phyloP scores from a whole-genome alignment of 2,113 vertebrate species.

The Sander lucioperca region DNA sequence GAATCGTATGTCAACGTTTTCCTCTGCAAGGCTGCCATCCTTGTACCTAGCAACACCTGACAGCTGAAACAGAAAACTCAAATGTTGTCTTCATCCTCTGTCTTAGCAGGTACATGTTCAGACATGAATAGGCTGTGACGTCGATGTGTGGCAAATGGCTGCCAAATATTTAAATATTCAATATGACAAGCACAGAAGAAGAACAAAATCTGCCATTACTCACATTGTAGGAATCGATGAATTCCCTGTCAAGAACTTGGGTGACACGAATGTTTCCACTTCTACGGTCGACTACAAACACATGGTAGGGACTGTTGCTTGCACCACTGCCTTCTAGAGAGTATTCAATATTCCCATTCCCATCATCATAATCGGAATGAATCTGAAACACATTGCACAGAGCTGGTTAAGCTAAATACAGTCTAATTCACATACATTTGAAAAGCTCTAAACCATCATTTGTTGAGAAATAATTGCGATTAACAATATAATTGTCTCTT shows the following conservation, averaged over 20 bases:
- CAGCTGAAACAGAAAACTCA: constrained; percentile 64
- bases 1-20: constrained; percentile 69
- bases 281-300: constrained; percentile 87
- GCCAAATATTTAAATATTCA: not conserved
- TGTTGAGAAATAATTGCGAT: too few relatives aligned
- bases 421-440: not conserved
- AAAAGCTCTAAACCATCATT: too few relatives aligned
- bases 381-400: constrained; percentile 83
- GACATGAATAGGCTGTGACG: not conserved
- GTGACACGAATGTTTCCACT: constrained; percentile 90
- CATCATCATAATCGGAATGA: constrained; percentile 85
- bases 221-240: constrained; percentile 72
- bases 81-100: not conserved
- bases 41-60: constrained; percentile 49
- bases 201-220: constrained; percentile 55
- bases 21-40: constrained; percentile 51
- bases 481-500: too few relatives aligned
- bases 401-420: not conserved
- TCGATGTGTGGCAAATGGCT: not conserved
- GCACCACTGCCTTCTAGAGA: constrained; percentile 87
- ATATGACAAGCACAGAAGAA: not conserved
- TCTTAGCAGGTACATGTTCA: not conserved
- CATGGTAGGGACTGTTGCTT: constrained; percentile 81
- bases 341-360: constrained; percentile 79
- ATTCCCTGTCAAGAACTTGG: constrained; percentile 88